Percentiles rank a stretch among this genome's conserved stretches.
These are phyloP conservation scores for Hermodice carunculata DNA, from an alignment of 2,888 invertebrate genomes.

Conservation along the genomic window DNA sequence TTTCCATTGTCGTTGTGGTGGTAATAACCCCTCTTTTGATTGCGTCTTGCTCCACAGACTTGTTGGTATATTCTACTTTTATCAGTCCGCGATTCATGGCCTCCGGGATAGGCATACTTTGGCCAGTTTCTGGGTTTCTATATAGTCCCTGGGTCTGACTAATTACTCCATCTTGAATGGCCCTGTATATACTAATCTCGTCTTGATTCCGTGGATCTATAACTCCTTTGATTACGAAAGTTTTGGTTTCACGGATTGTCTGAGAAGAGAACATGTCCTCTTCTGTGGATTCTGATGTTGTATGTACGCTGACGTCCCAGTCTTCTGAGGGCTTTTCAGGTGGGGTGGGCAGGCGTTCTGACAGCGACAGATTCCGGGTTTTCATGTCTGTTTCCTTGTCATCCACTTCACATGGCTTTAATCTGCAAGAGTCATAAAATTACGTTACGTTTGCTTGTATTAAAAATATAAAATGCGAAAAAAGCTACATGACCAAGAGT, in stretches of 20 bases:
- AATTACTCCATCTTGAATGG: conserved; percentile 59
- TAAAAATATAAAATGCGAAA: too few species aligned
- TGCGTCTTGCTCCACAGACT: conserved; percentile 35
- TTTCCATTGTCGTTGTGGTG: conserved; percentile 36
- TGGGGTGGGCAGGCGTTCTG: too few species aligned
- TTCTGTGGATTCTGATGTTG: too few species aligned
- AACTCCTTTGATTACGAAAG: conserved; percentile 59
- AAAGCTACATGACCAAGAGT: too few species aligned
- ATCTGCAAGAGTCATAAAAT: too few species aligned
- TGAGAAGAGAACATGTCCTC: conserved; percentile 35
- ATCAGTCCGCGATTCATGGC: conserved; percentile 64
- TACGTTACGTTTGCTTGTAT: too few species aligned
- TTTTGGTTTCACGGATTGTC: conserved; percentile 49
- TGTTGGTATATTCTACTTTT: conserved; percentile 48
- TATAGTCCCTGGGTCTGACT: conserved; percentile 60
- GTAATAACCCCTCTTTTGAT: conserved; percentile 36
- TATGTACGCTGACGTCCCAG: too few species aligned
- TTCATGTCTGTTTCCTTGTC: too few species aligned
- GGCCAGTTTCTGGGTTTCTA: conserved; percentile 55
- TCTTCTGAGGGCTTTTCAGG: too few species aligned
- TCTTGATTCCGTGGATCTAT: conserved; percentile 59
- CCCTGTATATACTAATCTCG: conserved; percentile 59
- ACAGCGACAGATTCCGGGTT: too few species aligned
- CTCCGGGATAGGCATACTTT: conserved; percentile 63
- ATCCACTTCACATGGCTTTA: too few species aligned